Percentiles rank a stretch among this genome's conserved stretches.
Conservation (phyloP, 2,888 invertebrate genomes). For the Stenodema calcarata region DNA sequence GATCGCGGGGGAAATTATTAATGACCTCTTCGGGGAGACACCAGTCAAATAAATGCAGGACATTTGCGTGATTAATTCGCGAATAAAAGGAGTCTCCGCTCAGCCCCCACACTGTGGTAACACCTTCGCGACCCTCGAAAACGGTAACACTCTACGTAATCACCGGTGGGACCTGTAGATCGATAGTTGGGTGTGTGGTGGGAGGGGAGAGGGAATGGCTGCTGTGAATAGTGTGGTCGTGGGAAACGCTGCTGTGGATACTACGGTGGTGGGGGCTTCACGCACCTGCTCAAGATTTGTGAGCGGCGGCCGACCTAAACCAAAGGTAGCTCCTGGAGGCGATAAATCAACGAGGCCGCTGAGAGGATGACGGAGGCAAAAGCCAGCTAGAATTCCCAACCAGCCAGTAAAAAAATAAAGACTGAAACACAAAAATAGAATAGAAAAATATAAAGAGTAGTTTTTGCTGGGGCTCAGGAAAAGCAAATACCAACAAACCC, state of each 20-base stretch:
- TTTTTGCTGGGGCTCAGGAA: background rate
- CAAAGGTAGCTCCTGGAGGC: background rate
- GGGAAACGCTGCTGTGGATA: background rate
- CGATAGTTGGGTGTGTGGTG: background rate
- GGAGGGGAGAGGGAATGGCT: background rate
- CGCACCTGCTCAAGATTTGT: constrained; percentile 34
- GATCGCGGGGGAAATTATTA: constrained; percentile 8
- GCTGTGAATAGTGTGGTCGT: background rate
- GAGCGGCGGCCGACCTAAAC: background rate
- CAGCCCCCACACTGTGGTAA: background rate
- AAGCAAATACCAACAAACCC: background rate
- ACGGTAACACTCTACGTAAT: background rate
- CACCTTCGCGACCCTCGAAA: background rate
- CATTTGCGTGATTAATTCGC: constrained; percentile 6
- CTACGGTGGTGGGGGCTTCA: background rate
- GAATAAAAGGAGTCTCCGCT: background rate
- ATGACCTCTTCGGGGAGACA: background rate
- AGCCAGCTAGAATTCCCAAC: background rate
- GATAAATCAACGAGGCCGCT: background rate
- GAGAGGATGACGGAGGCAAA: background rate
- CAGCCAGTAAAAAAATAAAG: background rate
- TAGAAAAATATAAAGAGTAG: too few species aligned
- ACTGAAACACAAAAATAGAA: too few species aligned
- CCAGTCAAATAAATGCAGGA: constrained; percentile 4
- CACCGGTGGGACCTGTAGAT: background rate